Percentiles rank a stretch among this genome's conserved stretches.
Conservation (phyloP, 2,888 invertebrate species). For the Calephelis perditalis region DNA sequence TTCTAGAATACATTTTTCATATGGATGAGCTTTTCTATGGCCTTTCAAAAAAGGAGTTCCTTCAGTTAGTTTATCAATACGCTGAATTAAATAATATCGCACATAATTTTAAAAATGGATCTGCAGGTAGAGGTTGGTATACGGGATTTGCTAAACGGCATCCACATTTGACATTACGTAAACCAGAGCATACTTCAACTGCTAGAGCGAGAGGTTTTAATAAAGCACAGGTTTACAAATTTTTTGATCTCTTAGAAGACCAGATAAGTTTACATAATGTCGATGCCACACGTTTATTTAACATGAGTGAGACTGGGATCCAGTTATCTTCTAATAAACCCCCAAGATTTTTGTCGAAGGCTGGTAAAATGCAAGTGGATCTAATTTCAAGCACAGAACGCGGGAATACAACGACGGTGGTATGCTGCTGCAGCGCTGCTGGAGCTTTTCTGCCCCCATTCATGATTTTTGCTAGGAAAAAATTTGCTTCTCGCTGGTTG, state of each 20-base stretch:
- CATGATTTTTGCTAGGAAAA: background rate
- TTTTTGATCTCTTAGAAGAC: constrained; percentile 6
- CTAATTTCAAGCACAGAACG: background rate
- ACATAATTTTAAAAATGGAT: background rate
- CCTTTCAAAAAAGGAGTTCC: background rate
- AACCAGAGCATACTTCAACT: constrained; percentile 6
- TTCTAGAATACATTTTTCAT: constrained; percentile 1
- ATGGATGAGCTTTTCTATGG: background rate
- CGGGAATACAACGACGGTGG: background rate
- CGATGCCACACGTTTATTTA: constrained; percentile 6
- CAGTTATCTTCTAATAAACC: constrained; percentile 1
- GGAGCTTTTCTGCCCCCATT: background rate
- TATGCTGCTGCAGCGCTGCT: constrained; percentile 2
- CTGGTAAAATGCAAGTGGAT: background rate
- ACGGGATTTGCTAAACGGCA: background rate
- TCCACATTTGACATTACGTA: background rate
- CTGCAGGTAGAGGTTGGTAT: background rate
- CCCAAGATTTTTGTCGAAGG: background rate
- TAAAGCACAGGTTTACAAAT: background rate
- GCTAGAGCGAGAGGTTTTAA: background rate
- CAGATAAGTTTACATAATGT: background rate
- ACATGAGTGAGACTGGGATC: background rate
- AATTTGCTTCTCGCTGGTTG: background rate
- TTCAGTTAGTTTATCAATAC: constrained; percentile 1
- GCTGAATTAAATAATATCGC: background rate